A percentile compares a stretch with the other conserved stretches of the same genome.
Evolutionary conservation across 2,113 vertebrate species (phyloP).

Genomic region (Boulengeromyrus knoepffleri): DNA sequence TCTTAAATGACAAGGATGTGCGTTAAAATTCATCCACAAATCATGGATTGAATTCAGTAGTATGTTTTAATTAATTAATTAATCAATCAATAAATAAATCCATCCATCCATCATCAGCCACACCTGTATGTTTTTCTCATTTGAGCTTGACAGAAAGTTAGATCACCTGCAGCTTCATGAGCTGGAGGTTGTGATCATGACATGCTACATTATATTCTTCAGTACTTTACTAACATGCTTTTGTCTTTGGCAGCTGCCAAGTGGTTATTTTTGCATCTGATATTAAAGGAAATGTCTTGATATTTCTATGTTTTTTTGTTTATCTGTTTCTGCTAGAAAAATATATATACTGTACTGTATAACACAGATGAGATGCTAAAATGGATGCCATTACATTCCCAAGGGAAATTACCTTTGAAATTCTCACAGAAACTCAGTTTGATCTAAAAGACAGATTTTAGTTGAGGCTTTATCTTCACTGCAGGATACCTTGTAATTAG

Average conservation of each 20-base stretch:
- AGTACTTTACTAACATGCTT: neutral
- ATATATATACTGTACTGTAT: neutral
- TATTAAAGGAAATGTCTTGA: neutral
- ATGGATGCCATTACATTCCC: neutral
- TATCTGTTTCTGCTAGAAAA: neutral
- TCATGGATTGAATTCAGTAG: neutral
- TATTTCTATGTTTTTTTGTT: neutral
- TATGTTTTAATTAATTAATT: neutral
- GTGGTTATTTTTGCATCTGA: neutral
- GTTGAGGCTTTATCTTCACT: neutral
- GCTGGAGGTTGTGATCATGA: neutral
- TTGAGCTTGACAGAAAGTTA: conserved; percentile 20
- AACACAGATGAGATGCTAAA: neutral
- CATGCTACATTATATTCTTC: conserved; percentile 28
- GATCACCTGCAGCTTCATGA: conserved; percentile 31
- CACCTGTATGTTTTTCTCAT: neutral
- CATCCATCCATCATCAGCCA: neutral
- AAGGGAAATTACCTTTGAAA: neutral
- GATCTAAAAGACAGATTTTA: neutral
- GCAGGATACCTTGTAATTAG: neutral
- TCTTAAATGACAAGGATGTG: neutral
- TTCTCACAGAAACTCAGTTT: neutral
- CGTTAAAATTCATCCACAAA: neutral
- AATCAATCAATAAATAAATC: neutral
- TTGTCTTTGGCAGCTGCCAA: neutral